These are phyloP conservation scores for Dendroctonus valens DNA, from an alignment of 1,140 invertebrate genomes.

Conservation along the genomic window DNA sequence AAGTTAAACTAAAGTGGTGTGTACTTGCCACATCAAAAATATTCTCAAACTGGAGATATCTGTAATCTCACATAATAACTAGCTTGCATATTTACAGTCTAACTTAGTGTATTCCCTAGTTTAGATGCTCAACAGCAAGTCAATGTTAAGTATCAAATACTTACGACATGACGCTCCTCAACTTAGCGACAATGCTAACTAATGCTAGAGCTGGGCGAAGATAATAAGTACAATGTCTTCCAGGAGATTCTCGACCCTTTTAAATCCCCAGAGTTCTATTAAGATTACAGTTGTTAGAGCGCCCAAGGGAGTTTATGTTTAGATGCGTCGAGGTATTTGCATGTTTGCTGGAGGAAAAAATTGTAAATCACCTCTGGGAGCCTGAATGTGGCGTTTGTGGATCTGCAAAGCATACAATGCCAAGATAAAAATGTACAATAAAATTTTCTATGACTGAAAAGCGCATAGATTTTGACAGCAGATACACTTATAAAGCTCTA, in stretches of 20 bases:
- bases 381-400: neutral
- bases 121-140: no score
- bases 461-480: no score
- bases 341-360: slow-evolving; percentile 9
- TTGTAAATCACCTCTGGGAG: slow-evolving; percentile 12
- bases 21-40: no score
- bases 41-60: no score
- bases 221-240: slow-evolving; percentile 20
- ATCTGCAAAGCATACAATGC: neutral
- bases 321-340: slow-evolving; percentile 9
- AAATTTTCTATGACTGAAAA: no score
- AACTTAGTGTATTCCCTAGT: no score
- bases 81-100: no score
- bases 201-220: slow-evolving; percentile 4
- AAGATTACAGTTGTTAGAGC: slow-evolving; percentile 19
- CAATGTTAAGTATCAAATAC: neutral
- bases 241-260: slow-evolving; percentile 17
- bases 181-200: slow-evolving; percentile 3
- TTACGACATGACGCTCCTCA: slow-evolving; percentile 4
- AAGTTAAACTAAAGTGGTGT: no score
- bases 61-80: no score
- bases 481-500: no score
- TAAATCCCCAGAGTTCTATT: slow-evolving; percentile 14
- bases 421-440: no score
- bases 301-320: slow-evolving; percentile 11